Conservation (phyloP, 2,888 invertebrate species). For the Amphimallon solstitiale region DNA sequence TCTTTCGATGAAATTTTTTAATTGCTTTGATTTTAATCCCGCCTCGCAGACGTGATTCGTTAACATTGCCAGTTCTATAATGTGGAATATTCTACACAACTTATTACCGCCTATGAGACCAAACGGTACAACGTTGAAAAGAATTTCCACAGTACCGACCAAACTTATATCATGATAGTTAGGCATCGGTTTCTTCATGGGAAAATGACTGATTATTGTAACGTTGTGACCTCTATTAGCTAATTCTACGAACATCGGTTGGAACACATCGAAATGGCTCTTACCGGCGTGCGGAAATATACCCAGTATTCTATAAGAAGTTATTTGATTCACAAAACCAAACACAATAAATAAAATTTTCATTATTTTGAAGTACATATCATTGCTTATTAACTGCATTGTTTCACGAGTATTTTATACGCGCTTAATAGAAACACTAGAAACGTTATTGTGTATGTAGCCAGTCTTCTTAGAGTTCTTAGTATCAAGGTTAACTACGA, state of each 20-base stretch:
- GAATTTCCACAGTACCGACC: constrained; percentile 28
- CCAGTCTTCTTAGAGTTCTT: no score
- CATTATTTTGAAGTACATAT: not conserved
- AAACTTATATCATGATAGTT: constrained; percentile 44
- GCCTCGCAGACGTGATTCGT: constrained; percentile 35
- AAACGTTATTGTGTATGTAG: no score
- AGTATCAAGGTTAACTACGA: no score
- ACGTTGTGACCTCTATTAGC: constrained; percentile 73
- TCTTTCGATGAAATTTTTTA: constrained; percentile 58
- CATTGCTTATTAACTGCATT: not conserved
- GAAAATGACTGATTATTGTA: constrained; percentile 75
- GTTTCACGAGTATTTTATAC: no score
- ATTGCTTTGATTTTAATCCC: constrained; percentile 54
- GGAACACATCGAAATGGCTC: constrained; percentile 76
- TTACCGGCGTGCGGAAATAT: constrained; percentile 75
- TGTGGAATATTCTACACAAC: constrained; percentile 8
- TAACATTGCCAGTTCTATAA: not conserved
- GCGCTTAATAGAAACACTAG: no score
- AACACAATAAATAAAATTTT: not conserved
- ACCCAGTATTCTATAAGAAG: constrained; percentile 69
- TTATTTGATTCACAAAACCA: not conserved
- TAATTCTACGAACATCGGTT: constrained; percentile 70
- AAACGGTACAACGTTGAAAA: constrained; percentile 24
- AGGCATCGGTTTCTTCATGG: constrained; percentile 48
- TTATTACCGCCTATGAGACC: not conserved